Base-by-base conservation (phyloP, 2,113 vertebrate species). In the Neomonachus schauinslandi region DNA sequence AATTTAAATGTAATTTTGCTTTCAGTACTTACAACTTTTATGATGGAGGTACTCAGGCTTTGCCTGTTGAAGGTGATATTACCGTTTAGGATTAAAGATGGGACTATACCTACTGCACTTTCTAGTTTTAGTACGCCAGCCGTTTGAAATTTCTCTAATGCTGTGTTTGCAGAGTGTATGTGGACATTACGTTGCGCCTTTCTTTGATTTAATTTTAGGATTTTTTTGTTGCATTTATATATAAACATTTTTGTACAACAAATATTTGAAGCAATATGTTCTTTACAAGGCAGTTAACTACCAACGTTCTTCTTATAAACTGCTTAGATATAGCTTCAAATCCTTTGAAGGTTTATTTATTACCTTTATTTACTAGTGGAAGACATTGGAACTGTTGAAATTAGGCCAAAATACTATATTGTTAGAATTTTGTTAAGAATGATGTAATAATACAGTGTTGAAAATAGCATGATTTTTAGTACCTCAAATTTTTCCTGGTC, bases 1-100 rank as follows among this genome's bases (percentile, higher is more conserved):
- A 91, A 57, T 87, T 94, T 14, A 86, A 88, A 82, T 93, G 33
- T 92, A 33, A 91, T 86, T 95, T 95, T 97, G 46, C 24, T 79
- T 95, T 96, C 79, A 31, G 22, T 49, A 91, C 14, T 39, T 86
- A 28, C 16, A 28, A 61, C 7, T 71, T 85, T 97, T 87, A 33
- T 77, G 80, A 61, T 80, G 36, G 31, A 95, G 69, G 21, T 89
- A 49, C 33, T 72, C 31, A 89, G 31, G 11, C 57, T 80, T 82
- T 81, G 10, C 59, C 63, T 91, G 10, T 65, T 80, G 13, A 63
- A 83, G 36, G 1, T 55, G 15, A 74, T 91, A 33, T 31, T 89
- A 61, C 5, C 36, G 24, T 94, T 87, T 59, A 93, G 7, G 69
- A 46, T 53, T 97, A 79, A 95, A 71, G 22, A 76, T 84, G 6